Evolutionary conservation across 2,113 vertebrate genomes (phyloP), one percentile per base, ranked within the genome.

Genomic region (Chloebia gouldiae): DNA sequence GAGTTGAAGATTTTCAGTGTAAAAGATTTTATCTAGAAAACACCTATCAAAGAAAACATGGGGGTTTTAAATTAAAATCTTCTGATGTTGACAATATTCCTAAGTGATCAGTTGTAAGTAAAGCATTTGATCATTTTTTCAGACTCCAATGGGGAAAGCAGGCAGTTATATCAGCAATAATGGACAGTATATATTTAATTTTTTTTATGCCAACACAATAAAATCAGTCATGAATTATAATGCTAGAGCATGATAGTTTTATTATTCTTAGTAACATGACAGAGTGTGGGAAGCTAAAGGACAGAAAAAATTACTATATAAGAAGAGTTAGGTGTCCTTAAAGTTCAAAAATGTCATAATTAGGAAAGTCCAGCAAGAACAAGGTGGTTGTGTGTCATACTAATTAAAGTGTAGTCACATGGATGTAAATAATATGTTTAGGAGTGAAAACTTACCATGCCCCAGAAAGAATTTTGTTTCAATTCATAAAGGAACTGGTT

Each of bases 51-150:
- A 60, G 25, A 73, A 70, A 54, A 27, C 1, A 23, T 6, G 1
- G 0, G 2, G 0, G 1, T 47, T 4, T 2, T 0, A 6, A 45
- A 50, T 33, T 31, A 72, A 86, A 81, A 61, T 47, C 13, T 53
- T 12, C 16, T 72, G 17, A 28, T 39, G 8, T 12, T 85, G 13
- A 77, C 3, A 28, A 83, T 2, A 18, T 13, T 77, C 56, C 17
- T 44, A 40, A 45, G 31, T 53, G n/a, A 61, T 65, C 20, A 18
- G 4, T 64, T 89, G 15, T 44, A 88, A 49, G 9, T 35, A 69
- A 84, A 73, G 11, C 5, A 39, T 87, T 50, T 49, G 35, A 18
- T 54, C 7, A 21, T 47, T 39, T 88, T 81, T 81, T 83, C 39
- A 75, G 33, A 21, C 21, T 71, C 14, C 49, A 25, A 12, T 15